Percentiles rank a stretch among this genome's conserved stretches.
These are phyloP conservation scores for Karalla daura DNA, from an alignment of 2,797 vertebrate genomes.

Conservation along the genomic window DNA sequence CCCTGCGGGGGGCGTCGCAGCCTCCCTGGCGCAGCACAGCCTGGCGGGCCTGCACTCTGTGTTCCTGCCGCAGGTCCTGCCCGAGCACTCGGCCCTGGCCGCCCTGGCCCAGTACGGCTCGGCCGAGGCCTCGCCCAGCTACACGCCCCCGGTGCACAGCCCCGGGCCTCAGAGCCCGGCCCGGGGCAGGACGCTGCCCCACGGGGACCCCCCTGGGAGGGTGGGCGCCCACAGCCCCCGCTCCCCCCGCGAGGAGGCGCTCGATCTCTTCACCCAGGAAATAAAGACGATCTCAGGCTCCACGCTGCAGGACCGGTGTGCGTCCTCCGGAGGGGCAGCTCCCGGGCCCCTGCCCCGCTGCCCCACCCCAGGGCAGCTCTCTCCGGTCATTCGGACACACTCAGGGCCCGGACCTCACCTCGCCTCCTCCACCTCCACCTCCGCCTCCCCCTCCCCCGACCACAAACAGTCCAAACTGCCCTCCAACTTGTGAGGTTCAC, in stretches of 20 bases:
- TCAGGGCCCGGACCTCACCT: conserved; percentile 87
- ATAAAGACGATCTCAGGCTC: conserved; percentile 93
- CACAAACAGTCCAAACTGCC: conserved; percentile 91
- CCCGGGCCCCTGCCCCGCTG: too few relatives aligned
- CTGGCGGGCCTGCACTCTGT: conserved; percentile 85
- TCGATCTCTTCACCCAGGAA: conserved; percentile 90
- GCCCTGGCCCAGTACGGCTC: conserved; percentile 85
- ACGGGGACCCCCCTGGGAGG: conserved; percentile 76
- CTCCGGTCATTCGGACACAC: conserved; percentile 87
- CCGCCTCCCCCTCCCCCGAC: conserved; percentile 83
- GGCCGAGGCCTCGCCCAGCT: conserved; percentile 82
- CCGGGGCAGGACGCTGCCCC: conserved; percentile 81
- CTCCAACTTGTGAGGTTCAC: conserved; percentile 92
- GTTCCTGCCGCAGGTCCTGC: conserved; percentile 83
- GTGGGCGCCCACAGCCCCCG: conserved; percentile 84
- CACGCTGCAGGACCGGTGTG: conserved; percentile 87
- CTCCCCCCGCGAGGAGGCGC: conserved; percentile 65
- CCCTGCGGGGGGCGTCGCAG: conserved; percentile 66
- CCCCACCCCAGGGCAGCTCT: conserved; percentile 85
- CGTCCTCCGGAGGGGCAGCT: too few relatives aligned
- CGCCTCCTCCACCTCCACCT: conserved; percentile 73
- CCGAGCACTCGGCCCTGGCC: conserved; percentile 86
- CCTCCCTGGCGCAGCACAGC: conserved; percentile 82
- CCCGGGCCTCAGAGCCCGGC: conserved; percentile 88
- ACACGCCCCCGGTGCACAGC: conserved; percentile 85